These are phyloP conservation scores for Zonotrichia albicollis DNA, from an alignment of 2,797 vertebrate species.

Conservation along the genomic window DNA sequence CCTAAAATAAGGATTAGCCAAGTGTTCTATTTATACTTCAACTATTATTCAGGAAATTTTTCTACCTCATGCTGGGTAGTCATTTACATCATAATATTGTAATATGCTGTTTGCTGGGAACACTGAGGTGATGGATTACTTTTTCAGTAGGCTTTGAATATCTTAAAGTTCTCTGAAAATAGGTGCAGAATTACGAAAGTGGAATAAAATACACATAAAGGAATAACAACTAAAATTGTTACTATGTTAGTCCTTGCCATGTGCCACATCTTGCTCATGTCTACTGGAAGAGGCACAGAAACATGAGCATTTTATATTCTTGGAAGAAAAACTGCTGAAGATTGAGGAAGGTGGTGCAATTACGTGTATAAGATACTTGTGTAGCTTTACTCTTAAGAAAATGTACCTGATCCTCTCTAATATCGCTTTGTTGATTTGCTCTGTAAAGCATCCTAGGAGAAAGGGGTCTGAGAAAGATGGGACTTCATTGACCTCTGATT, in stretches of 20 bases:
- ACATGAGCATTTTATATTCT: background rate
- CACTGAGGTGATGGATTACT: background rate
- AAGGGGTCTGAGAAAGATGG: background rate
- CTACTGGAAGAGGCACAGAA: background rate
- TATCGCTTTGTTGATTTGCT: background rate
- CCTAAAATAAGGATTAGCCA: background rate
- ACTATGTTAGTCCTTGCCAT: accelerated
- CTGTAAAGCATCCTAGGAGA: background rate
- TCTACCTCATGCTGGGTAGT: background rate
- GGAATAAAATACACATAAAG: background rate
- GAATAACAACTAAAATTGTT: background rate
- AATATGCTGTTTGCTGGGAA: background rate
- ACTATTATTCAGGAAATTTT: background rate
- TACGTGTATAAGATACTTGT: accelerated
- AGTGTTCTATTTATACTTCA: background rate
- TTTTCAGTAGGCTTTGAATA: background rate
- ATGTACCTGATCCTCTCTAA: background rate
- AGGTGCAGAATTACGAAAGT: background rate
- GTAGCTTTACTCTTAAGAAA: background rate
- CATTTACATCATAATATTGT: background rate
- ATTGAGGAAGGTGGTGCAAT: background rate
- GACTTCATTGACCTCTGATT: background rate
- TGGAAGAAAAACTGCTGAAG: background rate
- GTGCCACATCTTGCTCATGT: background rate
- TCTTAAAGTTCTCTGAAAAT: background rate